Evolutionary conservation across 2,113 vertebrate genomes (phyloP).

Genomic region (Argyrosomus japonicus): DNA sequence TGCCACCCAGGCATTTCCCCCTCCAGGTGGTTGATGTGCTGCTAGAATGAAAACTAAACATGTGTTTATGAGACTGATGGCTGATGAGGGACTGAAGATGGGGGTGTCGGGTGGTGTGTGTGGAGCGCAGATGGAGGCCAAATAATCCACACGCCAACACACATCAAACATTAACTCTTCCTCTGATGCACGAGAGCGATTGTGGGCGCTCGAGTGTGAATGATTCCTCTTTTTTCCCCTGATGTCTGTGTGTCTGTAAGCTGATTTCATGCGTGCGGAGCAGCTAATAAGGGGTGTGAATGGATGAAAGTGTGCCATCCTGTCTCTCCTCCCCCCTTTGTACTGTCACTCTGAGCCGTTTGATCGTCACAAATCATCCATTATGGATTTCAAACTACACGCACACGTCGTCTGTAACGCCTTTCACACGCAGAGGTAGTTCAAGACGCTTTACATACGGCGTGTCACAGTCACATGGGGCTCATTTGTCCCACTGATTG

Average conservation of each 20-base stretch:
- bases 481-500: background rate
- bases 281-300: conserved; percentile 33
- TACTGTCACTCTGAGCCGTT: conserved; percentile 42
- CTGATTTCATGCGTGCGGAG: conserved; percentile 18
- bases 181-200: background rate
- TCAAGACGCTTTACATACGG: background rate
- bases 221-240: background rate
- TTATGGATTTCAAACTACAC: conserved; percentile 17
- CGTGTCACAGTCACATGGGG: background rate
- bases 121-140: conserved; percentile 31
- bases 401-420: no score
- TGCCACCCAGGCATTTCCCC: conserved; percentile 44
- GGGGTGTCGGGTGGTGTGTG: background rate
- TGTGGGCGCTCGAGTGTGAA: background rate
- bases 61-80: conserved; percentile 63
- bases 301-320: conserved; percentile 33
- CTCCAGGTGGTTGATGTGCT: conserved; percentile 58
- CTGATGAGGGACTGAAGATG: conserved; percentile 12
- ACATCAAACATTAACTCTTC: conserved; percentile 4
- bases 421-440: background rate
- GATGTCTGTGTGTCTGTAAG: background rate
- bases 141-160: conserved; percentile 22
- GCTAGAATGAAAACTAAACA: conserved; percentile 46
- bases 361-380: conserved; percentile 45
- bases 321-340: background rate